Conservation (phyloP, 1,140 invertebrate species). For the Brachionus calyciflorus region DNA sequence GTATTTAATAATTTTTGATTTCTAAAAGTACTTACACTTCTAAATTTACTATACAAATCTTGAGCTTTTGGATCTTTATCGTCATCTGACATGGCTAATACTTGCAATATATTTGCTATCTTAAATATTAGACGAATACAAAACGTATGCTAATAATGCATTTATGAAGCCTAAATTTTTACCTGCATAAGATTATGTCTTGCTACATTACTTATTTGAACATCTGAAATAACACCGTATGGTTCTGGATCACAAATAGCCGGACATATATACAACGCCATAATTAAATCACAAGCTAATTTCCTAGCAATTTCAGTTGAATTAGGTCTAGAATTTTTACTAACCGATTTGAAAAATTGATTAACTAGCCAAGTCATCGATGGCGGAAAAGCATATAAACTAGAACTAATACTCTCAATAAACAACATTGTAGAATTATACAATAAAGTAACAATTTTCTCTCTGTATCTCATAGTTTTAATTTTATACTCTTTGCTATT, state of each 20-base stretch:
- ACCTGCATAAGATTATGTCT: conserved; percentile 86
- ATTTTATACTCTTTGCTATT: conserved; percentile 68
- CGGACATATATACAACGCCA: conserved; percentile 89
- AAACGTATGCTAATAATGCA: too few species aligned
- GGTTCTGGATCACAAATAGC: conserved; percentile 93
- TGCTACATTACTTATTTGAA: conserved; percentile 83
- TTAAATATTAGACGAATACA: too few species aligned
- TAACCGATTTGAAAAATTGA: conserved; percentile 64
- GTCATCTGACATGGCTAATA: conserved; percentile 78
- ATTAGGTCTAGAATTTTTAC: conserved; percentile 57
- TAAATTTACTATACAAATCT: conserved; percentile 74
- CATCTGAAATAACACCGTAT: conserved; percentile 83
- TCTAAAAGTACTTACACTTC: conserved; percentile 66
- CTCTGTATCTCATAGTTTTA: conserved; percentile 72
- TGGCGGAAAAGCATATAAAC: conserved; percentile 85
- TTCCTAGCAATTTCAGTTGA: conserved; percentile 59
- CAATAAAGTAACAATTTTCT: conserved; percentile 70
- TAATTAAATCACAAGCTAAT: conserved; percentile 84
- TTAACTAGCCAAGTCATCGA: conserved; percentile 66
- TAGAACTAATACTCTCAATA: conserved; percentile 76
- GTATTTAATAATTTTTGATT: conserved; percentile 31
- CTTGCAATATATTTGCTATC: conserved; percentile 80
- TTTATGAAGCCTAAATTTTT: not conserved
- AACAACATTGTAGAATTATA: conserved; percentile 76
- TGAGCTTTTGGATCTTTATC: conserved; percentile 70